Evolutionary conservation across 2,113 vertebrate genomes (phyloP), one percentile per base, ranked within the genome.

Genomic region (Anolis sagrei): DNA sequence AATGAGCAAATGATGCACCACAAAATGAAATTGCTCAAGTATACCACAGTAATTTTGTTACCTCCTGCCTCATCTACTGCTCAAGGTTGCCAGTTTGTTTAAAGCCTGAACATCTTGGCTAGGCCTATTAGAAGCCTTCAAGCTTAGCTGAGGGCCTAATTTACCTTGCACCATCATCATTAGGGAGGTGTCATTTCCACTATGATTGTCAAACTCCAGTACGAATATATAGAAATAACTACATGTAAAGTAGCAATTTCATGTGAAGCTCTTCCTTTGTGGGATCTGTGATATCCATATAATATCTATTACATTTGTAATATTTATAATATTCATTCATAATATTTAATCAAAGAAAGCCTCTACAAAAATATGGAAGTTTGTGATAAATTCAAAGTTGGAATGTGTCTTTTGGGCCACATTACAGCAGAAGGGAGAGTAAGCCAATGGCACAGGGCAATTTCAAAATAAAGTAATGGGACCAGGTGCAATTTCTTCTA

Each of bases 51-150:
- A 77, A 85, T 82, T 84, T 90, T 89, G 39, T 9, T 83, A 16
- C 86, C 85, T 83, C 64, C 78, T 92, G 77, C 84, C 87, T 93
- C 91, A 89, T 87, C 87, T 93, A 32, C 61, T 89, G 58, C 36
- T 94, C 85, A 93, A 90, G 86, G 85, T 91, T 92, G 86, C 11
- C 64, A 84, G 80, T 87, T 89, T 89, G 86, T 89, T 91, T 79
- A 32, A 79, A 92, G 27, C 66, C 34, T 76, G 81, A 91, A 75
- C 89, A 73, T 77, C 66, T 87, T 85, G 61, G 29, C 32, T 62
- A 83, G 29, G 58, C 9, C 39, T 90, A 86, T 90, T 90, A 76
- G 19, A 84, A 87, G 92, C 51, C 82, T 91, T 80, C 88, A 87
- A 72, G 76, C 61, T 91, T 92, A 89, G 84, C 44, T 62, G 73